Evolutionary conservation across 2,888 invertebrate species (phyloP).

Genomic region (Ypsolopha scabrella): DNA sequence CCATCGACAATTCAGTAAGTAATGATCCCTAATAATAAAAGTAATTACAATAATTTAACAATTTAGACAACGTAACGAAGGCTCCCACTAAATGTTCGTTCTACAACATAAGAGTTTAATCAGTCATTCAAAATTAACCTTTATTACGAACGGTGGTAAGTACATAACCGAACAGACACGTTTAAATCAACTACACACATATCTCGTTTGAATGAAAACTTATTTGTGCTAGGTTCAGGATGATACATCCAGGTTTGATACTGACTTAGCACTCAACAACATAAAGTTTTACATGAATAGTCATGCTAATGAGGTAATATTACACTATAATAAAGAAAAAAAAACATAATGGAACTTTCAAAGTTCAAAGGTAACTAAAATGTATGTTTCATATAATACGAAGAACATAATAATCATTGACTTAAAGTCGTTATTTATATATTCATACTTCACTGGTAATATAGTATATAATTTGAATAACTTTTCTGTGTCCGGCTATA

Average conservation of each 20-base stretch:
- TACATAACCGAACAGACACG: conserved; percentile 18
- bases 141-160: conserved; percentile 16
- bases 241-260: background rate
- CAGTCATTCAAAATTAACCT: conserved; percentile 1
- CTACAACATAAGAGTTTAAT: background rate
- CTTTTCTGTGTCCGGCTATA: background rate
- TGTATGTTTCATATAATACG: conserved; percentile 43
- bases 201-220: background rate
- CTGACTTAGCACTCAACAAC: background rate
- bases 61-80: conserved; percentile 2
- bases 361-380: conserved; percentile 68
- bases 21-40: background rate
- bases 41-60: conserved; percentile 3
- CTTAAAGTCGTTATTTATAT: conserved; percentile 55
- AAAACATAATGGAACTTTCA: conserved; percentile 51
- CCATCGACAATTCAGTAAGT: background rate
- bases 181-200: conserved; percentile 18
- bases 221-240: background rate
- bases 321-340: conserved; percentile 32
- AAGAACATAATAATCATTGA: conserved; percentile 48
- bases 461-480: conserved; percentile 22
- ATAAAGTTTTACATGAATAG: conserved; percentile 40
- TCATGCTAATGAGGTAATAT: conserved; percentile 62
- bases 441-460: conserved; percentile 52
- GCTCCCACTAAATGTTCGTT: background rate